phyloP scores from a whole-genome alignment of 37 sponge, comb jelly and placozoan genomes.

The Chondrilla cf. caribensis region DNA sequence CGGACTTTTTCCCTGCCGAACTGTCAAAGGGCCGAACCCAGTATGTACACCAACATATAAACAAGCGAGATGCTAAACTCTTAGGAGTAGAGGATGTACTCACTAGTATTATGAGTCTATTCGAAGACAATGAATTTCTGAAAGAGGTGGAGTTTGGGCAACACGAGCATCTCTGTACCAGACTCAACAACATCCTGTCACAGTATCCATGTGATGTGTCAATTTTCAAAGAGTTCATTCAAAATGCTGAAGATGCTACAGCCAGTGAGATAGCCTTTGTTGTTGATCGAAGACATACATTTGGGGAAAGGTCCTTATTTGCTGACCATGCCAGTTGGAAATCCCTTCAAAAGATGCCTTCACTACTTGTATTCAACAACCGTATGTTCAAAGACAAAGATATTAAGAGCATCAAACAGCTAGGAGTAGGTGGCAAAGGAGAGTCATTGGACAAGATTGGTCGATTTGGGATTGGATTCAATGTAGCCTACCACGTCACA shows the following conservation, averaged over 20 bases:
- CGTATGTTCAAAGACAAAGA: constrained; percentile 63
- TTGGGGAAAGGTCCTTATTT: constrained; percentile 37
- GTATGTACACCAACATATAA: constrained; percentile 31
- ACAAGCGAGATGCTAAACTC: constrained; percentile 7
- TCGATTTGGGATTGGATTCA: constrained; percentile 86
- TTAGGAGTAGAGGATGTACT: constrained; percentile 41
- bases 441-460: constrained; percentile 60
- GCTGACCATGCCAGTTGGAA: constrained; percentile 43
- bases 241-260: constrained; percentile 82
- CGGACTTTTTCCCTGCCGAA: constrained; percentile 6
- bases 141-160: constrained; percentile 71
- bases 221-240: constrained; percentile 79
- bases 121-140: constrained; percentile 42
- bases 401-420: constrained; percentile 57
- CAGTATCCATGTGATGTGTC: constrained; percentile 63
- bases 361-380: constrained; percentile 72
- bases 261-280: constrained; percentile 72
- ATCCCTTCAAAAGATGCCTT: constrained; percentile 44
- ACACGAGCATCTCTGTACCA: constrained; percentile 58
- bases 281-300: constrained; percentile 41
- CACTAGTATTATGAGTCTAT: constrained; percentile 34
- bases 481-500: constrained; percentile 84
- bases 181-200: constrained; percentile 60
- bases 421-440: constrained; percentile 80
- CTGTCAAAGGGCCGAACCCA: not conserved